Evolutionary conservation across 2,797 vertebrate species (phyloP).

Genomic region (Phoxinus dragarum): DNA sequence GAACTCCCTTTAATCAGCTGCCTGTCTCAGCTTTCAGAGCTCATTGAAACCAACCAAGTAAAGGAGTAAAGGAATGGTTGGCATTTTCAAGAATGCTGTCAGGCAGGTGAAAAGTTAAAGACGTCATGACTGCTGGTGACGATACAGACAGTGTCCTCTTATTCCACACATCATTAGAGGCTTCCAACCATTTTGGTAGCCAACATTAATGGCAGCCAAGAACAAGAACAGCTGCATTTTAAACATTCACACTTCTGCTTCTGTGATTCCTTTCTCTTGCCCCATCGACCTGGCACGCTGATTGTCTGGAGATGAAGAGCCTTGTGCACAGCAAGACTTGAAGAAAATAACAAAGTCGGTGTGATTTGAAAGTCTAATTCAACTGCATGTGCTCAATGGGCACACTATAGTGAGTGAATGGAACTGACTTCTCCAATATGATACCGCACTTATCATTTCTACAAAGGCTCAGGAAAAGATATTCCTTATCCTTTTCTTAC

Average conservation of each 20-base stretch:
- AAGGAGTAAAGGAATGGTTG: constrained; percentile 25
- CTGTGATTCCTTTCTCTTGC: constrained; percentile 34
- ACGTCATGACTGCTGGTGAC: constrained; percentile 43
- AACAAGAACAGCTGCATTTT: constrained; percentile 36
- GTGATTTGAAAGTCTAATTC: constrained; percentile 51
- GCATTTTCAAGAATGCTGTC: constrained; percentile 46
- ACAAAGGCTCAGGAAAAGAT: constrained; percentile 7
- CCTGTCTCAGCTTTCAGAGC: constrained; percentile 36
- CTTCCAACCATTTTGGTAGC: constrained; percentile 40
- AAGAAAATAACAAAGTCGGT: constrained; percentile 45
- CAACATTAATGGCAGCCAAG: constrained; percentile 50
- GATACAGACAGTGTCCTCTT: constrained; percentile 43
- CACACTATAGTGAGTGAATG: constrained; percentile 19
- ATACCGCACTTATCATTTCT: constrained; percentile 29
- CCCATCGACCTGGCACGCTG: constrained; percentile 28
- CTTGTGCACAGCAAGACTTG: constrained; percentile 47
- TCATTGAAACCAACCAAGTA: neutral
- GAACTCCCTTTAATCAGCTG: constrained; percentile 30
- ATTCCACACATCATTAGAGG: constrained; percentile 57
- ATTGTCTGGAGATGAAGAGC: constrained; percentile 42
- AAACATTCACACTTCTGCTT: constrained; percentile 40
- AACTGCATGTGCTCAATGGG: constrained; percentile 13
- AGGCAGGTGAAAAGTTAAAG: constrained; percentile 57
- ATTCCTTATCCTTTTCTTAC: constrained; percentile 1
- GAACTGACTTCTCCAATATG: constrained; percentile 33